phyloP scores from a whole-genome alignment of 1,140 invertebrate genomes.

The Brachionus plicatilis region DNA sequence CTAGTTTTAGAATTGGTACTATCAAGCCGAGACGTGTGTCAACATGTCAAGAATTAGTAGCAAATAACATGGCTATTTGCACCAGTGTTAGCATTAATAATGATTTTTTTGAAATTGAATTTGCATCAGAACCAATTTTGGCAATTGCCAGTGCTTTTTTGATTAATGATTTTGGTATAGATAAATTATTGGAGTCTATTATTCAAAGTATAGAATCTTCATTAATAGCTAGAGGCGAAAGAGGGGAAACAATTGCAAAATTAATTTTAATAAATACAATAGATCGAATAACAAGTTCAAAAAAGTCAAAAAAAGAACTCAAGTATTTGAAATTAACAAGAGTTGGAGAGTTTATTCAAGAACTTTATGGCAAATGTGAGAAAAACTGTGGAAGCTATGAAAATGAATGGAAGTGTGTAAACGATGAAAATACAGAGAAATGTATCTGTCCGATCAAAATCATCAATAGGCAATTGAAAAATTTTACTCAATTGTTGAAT shows the following conservation, averaged over 20 bases:
- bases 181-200: not conserved
- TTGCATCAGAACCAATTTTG: not conserved
- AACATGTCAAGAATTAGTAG: not conserved
- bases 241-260: not conserved
- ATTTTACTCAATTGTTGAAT: not conserved
- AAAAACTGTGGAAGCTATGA: not conserved
- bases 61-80: conserved; percentile 3
- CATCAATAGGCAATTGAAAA: not conserved
- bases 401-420: not conserved
- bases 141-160: not conserved
- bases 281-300: not conserved
- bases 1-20: not conserved
- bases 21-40: not conserved
- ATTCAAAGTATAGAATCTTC: not conserved
- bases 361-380: not conserved
- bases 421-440: not conserved
- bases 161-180: not conserved
- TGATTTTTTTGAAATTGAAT: not conserved
- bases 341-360: not conserved
- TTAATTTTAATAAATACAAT: not conserved
- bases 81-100: not conserved
- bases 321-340: not conserved
- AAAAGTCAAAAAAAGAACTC: not conserved
- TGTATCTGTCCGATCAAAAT: not conserved
- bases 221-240: not conserved